Percentiles rank a stretch among this genome's conserved stretches.
phyloP scores from a whole-genome alignment of 2,113 vertebrate species.

The Bucco capensis region DNA sequence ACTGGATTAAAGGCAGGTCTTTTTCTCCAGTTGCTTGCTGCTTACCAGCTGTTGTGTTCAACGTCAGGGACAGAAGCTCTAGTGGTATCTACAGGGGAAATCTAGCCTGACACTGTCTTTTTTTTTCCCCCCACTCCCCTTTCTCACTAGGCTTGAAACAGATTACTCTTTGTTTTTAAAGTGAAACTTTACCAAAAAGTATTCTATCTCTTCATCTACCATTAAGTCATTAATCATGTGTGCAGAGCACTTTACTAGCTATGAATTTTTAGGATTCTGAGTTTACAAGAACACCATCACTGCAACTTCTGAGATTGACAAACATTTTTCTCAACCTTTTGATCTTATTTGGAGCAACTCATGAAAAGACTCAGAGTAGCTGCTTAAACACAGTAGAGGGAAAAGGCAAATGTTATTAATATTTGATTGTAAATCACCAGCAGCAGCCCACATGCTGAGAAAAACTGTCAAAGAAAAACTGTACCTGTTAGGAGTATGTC shows the following conservation, averaged over 20 bases:
- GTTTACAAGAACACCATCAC: slow-evolving; percentile 41
- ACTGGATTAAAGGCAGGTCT: slow-evolving; percentile 75
- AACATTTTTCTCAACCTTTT: slow-evolving; percentile 64
- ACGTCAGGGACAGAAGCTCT: slow-evolving; percentile 68
- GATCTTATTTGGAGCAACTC: slow-evolving; percentile 60
- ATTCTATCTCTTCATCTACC: slow-evolving; percentile 69
- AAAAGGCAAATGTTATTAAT: slow-evolving; percentile 60
- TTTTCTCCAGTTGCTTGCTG: slow-evolving; percentile 79
- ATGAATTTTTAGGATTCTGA: slow-evolving; percentile 61
- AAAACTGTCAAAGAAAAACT: slow-evolving; percentile 21
- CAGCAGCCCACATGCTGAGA: not conserved
- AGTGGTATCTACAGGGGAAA: slow-evolving; percentile 72
- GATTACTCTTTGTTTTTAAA: slow-evolving; percentile 72
- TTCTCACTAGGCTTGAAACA: slow-evolving; percentile 42
- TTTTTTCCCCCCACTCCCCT: not conserved
- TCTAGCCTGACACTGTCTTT: slow-evolving; percentile 58
- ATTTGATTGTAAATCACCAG: slow-evolving; percentile 45
- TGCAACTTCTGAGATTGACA: slow-evolving; percentile 20
- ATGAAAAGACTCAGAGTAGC: slow-evolving; percentile 46
- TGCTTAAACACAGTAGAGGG: slow-evolving; percentile 50
- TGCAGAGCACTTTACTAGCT: slow-evolving; percentile 57
- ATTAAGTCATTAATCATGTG: slow-evolving; percentile 64
- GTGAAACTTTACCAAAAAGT: slow-evolving; percentile 66
- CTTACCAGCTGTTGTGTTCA: slow-evolving; percentile 88
- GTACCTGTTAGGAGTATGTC: not conserved